Evolutionary conservation across 2,113 vertebrate species (phyloP), one percentile per base, ranked within the genome.

Genomic region (Syngnathus typhle): DNA sequence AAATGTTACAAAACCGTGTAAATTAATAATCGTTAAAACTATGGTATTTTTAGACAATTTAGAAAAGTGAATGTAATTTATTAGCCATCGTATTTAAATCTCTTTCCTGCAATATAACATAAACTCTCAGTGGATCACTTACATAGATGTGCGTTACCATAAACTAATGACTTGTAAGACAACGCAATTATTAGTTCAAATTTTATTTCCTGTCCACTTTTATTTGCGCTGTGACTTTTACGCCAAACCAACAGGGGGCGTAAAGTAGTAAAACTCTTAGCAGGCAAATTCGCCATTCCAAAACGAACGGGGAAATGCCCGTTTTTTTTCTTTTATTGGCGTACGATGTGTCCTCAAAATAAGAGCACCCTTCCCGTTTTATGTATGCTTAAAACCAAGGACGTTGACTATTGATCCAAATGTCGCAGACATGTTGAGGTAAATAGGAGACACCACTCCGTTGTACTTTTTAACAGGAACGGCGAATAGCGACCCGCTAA

Each of bases 351-450:
- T 16, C 0, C 10, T 5, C 56, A 55, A 3, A 47, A 36, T 69
- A 23, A 72, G 49, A 59, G 62, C 56, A 60, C 49, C 21, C 21
- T 4, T 62, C 60, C 6, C 60, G 21, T 44, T 60, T 23, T 16
- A 11, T 32, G 0, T 18, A 54, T 23, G 13, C 62, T 74, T 67
- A 71, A 6, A 60, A 47, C 13, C 71, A 72, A 66, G 32, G 59
- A 65, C 5, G 0, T 60, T 38, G 65, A 49, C 38, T 12, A 61
- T 23, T n/a, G 46, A 13, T 16, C 56, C 60, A 71, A 2, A 84
- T 85, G 80, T 84, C 79, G 63, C 78, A 36, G 77, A 60, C n/a
- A 81, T 43, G 55, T 41, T 85, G 60, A 87, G 85, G 87, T 88
- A 85, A 81, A 76, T 36, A 10, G 13, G 7, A 0, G 18, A 7